Conservation (phyloP, 2,888 invertebrate genomes). For the Drosophila lutescens region DNA sequence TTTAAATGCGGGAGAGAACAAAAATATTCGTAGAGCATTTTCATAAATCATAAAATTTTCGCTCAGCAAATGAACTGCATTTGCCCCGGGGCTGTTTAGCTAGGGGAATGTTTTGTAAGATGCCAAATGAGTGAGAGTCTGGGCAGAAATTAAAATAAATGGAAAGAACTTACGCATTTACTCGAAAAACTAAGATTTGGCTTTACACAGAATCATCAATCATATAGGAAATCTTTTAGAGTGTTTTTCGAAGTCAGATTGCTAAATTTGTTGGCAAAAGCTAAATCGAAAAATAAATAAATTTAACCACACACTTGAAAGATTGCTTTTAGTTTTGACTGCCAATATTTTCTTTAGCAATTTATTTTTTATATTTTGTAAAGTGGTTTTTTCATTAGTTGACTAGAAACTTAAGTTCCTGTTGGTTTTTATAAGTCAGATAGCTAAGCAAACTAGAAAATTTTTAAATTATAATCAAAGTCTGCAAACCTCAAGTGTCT, state of each 20-base stretch:
- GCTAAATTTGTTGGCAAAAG: neutral
- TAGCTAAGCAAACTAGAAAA: too few species aligned
- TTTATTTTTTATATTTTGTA: too few species aligned
- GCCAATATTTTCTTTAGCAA: neutral
- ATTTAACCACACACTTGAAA: too few species aligned
- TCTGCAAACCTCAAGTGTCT: too few species aligned
- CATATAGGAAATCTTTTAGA: constrained; percentile 1
- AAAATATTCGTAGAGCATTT: constrained; percentile 32
- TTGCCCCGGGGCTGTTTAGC: constrained; percentile 15
- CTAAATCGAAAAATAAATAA: neutral
- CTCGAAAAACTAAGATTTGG: neutral
- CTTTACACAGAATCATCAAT: constrained; percentile 11
- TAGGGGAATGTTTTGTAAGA: constrained; percentile 11
- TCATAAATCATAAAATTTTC: constrained; percentile 66
- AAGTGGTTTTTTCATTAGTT: too few species aligned
- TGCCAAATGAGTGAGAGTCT: neutral
- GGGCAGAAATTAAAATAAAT: neutral
- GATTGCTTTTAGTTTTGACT: neutral
- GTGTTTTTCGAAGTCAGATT: neutral
- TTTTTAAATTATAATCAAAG: too few species aligned
- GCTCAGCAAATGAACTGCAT: constrained; percentile 40
- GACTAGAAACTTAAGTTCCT: too few species aligned
- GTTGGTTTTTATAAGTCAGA: too few species aligned
- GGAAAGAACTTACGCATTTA: constrained; percentile 9
- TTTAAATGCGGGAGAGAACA: constrained; percentile 23